These are phyloP conservation scores for Gari tellinella DNA, from an alignment of 2,888 invertebrate species.

Conservation along the genomic window DNA sequence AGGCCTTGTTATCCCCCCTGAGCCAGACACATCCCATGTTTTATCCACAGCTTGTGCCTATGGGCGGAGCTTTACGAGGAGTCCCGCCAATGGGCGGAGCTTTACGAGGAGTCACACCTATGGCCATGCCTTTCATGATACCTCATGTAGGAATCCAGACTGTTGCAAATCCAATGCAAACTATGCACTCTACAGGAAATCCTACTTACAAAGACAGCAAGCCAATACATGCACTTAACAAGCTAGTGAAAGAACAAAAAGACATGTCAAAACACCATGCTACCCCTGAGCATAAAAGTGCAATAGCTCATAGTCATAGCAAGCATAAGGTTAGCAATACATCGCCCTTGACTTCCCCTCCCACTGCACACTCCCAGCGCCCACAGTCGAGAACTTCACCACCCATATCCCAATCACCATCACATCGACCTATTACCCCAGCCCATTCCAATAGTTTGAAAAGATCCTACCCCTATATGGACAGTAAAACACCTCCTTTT, in stretches of 20 bases:
- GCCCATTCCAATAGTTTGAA: slow-evolving; percentile 62
- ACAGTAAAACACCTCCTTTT: slow-evolving; percentile 5
- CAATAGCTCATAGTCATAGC: slow-evolving; percentile 12
- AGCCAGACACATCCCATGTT: slow-evolving; percentile 56
- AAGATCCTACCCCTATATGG: slow-evolving; percentile 43
- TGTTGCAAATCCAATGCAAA: slow-evolving; percentile 32
- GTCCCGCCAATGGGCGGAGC: slow-evolving; percentile 54
- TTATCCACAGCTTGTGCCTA: slow-evolving; percentile 62
- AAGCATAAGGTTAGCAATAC: slow-evolving; percentile 10
- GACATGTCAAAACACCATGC: slow-evolving; percentile 13
- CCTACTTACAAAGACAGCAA: slow-evolving; percentile 28
- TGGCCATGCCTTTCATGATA: slow-evolving; percentile 58
- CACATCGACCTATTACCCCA: slow-evolving; percentile 50
- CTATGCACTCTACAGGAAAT: slow-evolving; percentile 25
- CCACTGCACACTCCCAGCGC: slow-evolving; percentile 26
- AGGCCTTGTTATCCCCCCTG: slow-evolving; percentile 32
- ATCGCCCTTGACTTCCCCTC: slow-evolving; percentile 11
- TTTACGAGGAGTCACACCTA: slow-evolving; percentile 37
- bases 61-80: slow-evolving; percentile 45
- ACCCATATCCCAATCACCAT: slow-evolving; percentile 7
- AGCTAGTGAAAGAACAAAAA: slow-evolving; percentile 35
- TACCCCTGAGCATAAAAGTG: slow-evolving; percentile 23
- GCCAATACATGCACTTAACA: slow-evolving; percentile 35
- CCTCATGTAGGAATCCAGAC: slow-evolving; percentile 52
- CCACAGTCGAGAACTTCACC: slow-evolving; percentile 34